phyloP scores from a whole-genome alignment of 2,888 invertebrate species.

The Chelonus formosanus region DNA sequence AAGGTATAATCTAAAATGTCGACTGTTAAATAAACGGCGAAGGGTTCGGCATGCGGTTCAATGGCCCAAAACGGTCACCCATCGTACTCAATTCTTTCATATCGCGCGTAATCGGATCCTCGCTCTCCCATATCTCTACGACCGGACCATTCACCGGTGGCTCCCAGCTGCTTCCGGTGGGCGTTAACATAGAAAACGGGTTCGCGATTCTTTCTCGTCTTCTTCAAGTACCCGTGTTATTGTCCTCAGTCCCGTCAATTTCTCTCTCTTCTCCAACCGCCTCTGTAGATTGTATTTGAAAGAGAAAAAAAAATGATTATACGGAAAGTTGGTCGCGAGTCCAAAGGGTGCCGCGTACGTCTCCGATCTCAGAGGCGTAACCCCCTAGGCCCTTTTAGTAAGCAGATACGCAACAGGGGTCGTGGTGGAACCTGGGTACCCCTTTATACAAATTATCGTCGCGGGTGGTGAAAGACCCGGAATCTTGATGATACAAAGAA shows the following conservation, averaged over 20 bases:
- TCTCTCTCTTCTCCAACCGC: constrained; percentile 31
- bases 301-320: constrained; percentile 31
- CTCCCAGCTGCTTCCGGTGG: constrained; percentile 65
- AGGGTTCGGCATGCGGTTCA: constrained; percentile 45
- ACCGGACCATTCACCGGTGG: constrained; percentile 55
- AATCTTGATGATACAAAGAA: constrained; percentile 25
- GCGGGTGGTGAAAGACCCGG: constrained; percentile 54
- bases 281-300: constrained; percentile 6
- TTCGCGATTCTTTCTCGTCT: constrained; percentile 58
- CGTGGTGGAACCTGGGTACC: constrained; percentile 55
- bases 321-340: constrained; percentile 41
- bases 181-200: constrained; percentile 62
- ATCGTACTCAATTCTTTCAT: constrained; percentile 36
- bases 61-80: constrained; percentile 54
- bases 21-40: constrained; percentile 39
- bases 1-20: constrained; percentile 16
- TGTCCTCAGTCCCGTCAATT: constrained; percentile 6
- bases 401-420: constrained; percentile 49
- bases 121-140: constrained; percentile 53
- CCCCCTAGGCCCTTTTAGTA: constrained; percentile 41
- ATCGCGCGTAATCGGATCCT: constrained; percentile 60
- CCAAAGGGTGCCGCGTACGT: constrained; percentile 46
- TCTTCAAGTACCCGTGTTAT: constrained; percentile 1
- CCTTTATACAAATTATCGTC: constrained; percentile 59
- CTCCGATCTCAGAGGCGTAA: constrained; percentile 58